Conservation (phyloP, 2,113 vertebrate species). For the Candoia aspera region DNA sequence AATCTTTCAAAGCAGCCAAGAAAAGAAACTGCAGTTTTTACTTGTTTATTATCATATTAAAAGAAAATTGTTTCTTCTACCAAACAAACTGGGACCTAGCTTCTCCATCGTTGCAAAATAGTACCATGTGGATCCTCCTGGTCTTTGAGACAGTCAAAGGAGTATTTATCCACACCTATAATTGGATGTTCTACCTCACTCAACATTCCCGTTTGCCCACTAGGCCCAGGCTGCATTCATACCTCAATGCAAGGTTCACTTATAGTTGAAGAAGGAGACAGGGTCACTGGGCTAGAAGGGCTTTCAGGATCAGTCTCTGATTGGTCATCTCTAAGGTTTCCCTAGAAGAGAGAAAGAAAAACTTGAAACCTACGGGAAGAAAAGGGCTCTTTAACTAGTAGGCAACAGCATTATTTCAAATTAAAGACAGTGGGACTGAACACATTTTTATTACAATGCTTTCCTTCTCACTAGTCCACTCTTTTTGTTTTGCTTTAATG, state of each 20-base stretch:
- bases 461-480: neutral
- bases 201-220: neutral
- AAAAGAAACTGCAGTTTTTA: neutral
- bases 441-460: neutral
- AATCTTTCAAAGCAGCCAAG: neutral
- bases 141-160: neutral
- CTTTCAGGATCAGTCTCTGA: slow-evolving; percentile 34
- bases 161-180: neutral
- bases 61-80: neutral
- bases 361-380: neutral
- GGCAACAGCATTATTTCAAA: neutral
- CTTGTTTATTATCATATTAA: neutral
- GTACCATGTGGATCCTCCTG: too few species aligned
- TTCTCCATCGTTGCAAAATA: neutral
- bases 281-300: slow-evolving; percentile 40
- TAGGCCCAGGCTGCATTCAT: neutral
- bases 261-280: slow-evolving; percentile 34
- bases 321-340: slow-evolving; percentile 25
- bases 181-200: too few species aligned
- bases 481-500: neutral
- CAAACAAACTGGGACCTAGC: neutral
- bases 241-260: slow-evolving; percentile 67
- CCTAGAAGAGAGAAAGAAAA: slow-evolving; percentile 54
- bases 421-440: neutral
- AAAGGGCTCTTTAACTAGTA: neutral